Conservation (phyloP, 2,888 invertebrate genomes). For the Silvanus unidentatus region DNA sequence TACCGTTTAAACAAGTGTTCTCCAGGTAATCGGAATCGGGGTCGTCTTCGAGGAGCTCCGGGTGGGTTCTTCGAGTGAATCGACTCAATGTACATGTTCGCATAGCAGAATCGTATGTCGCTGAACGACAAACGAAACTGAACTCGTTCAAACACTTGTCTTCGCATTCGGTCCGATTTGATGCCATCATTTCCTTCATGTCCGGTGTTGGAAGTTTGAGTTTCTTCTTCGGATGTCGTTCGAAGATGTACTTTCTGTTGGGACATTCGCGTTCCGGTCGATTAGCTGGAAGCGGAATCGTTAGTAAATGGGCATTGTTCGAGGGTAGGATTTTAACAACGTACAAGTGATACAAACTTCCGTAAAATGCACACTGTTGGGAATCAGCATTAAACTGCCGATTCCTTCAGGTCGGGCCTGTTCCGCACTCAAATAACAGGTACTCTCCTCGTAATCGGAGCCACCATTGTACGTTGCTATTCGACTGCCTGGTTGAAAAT, state of each 20-base stretch:
- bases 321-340: too few species aligned
- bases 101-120: conserved; percentile 72
- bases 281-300: conserved; percentile 62
- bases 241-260: conserved; percentile 81
- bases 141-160: conserved; percentile 86
- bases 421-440: conserved; percentile 79
- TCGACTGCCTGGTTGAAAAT: conserved; percentile 83
- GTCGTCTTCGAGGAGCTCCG: conserved; percentile 77
- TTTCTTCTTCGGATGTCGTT: conserved; percentile 79
- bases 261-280: conserved; percentile 85
- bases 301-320: not conserved
- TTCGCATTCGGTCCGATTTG: conserved; percentile 84
- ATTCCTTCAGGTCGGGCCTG: conserved; percentile 84
- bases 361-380: conserved; percentile 84
- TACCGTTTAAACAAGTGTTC: conserved; percentile 85
- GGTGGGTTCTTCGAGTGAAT: conserved; percentile 80
- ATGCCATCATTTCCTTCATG: conserved; percentile 77
- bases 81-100: conserved; percentile 74
- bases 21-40: conserved; percentile 85
- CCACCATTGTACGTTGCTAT: conserved; percentile 75
- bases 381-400: conserved; percentile 81
- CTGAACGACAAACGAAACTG: conserved; percentile 82
- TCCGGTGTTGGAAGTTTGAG: conserved; percentile 74
- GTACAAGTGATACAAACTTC: conserved; percentile 86
- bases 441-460: conserved; percentile 82